Evolutionary conservation across 2,888 invertebrate species (phyloP), one percentile per base, ranked within the genome.

Genomic region (Drosophila parthenogenetica): DNA sequence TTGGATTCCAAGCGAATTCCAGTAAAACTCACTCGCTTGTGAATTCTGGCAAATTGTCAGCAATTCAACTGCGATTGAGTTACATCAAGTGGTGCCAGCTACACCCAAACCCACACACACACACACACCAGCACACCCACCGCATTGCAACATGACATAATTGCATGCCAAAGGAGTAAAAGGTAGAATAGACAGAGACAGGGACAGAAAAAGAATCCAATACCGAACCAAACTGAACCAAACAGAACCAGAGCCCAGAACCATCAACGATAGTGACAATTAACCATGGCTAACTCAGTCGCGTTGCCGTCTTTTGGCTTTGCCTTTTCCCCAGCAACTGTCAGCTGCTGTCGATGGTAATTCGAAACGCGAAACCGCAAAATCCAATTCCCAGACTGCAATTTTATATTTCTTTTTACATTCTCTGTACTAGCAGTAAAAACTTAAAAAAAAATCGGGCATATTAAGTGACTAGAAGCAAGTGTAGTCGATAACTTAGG

Each of bases 281-380:
- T 87, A 85, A 85, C 76, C 85, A 77, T 72, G 77, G 73, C 86
- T 85, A 89, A 89, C 82, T 68, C 55, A 53, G 71, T 43, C 69
- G 81, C 63, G 83, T 54, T 65, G 53, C 62, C 45, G 53, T 49
- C 42, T 63, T 63, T 43, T 51, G 19, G 46, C 25, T 29, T 46
- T n/a, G 42, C 51, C 50, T 13, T 22, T 42, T 19, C 39, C 45
- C 61, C 19, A 29, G 14, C 54, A 45, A 46, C 70, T 73, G 75
- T 78, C 89, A 71, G 71, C 81, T 73, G 73, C 87, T 79, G 89
- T 87, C 89, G 88, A 87, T 85, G 86, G 85, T 86, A 86, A 86
- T 86, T 89, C 83, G 88, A 86, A 86, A 86, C 85, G 85, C 82
- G 78, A 79, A 89, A 86, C 85, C 85, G 76, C 89, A 86, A 86